Evolutionary conservation across 2,797 vertebrate species (phyloP).

Genomic region (Etheostoma nigrum): DNA sequence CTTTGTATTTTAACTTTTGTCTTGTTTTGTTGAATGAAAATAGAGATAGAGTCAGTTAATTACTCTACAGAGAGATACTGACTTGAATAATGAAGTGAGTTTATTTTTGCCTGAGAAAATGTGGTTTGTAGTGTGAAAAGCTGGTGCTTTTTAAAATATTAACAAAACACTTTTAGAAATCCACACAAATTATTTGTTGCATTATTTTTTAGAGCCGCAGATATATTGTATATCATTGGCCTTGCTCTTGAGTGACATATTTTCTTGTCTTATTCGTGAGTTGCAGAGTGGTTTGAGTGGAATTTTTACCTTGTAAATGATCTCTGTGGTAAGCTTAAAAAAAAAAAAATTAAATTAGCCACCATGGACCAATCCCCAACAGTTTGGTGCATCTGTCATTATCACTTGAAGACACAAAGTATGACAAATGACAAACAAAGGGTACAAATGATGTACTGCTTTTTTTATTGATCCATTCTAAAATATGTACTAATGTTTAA

Average conservation of each 20-base stretch:
- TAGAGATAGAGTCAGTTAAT: background rate
- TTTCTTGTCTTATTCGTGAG: background rate
- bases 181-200: background rate
- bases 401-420: background rate
- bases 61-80: background rate
- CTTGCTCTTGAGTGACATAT: background rate
- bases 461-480: slow-evolving; percentile 3
- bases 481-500: slow-evolving; percentile 14
- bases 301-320: slow-evolving; percentile 7
- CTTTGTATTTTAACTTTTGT: slow-evolving; percentile 10
- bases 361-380: background rate
- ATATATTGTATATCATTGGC: background rate
- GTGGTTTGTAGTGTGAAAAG: background rate
- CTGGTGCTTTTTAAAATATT: background rate
- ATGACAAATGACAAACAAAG: slow-evolving; percentile 13
- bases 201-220: background rate
- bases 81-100: background rate
- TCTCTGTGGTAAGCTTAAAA: background rate
- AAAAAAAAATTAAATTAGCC: background rate
- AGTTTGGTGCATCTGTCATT: slow-evolving; percentile 1
- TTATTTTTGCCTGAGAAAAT: background rate
- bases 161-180: slow-evolving; percentile 2
- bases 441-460: slow-evolving; percentile 18
- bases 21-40: slow-evolving; percentile 10
- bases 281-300: background rate